Conservation (phyloP, 2,888 invertebrate species). For the Caenorhabditis sp. region DNA sequence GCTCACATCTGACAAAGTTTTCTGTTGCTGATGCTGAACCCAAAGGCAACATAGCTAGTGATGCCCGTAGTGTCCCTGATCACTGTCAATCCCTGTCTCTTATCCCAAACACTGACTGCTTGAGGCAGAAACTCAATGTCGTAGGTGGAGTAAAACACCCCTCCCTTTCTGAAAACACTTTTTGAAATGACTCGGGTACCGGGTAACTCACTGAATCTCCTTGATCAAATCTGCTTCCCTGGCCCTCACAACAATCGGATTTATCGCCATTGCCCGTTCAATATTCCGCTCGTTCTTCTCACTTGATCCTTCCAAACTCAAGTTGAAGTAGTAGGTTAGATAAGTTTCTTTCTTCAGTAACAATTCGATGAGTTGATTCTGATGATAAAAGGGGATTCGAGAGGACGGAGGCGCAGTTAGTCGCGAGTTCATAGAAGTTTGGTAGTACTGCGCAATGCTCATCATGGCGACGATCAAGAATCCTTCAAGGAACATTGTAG, state of each 20-base stretch:
- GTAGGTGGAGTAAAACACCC: conserved; percentile 70
- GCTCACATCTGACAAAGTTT: conserved; percentile 65
- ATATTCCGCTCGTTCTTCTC: conserved; percentile 65
- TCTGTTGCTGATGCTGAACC: conserved; percentile 69
- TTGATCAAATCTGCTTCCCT: conserved; percentile 60
- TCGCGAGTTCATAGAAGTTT: conserved; percentile 74
- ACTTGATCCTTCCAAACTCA: conserved; percentile 67
- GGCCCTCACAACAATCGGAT: conserved; percentile 60
- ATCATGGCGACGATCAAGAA: conserved; percentile 67
- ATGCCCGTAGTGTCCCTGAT: conserved; percentile 73
- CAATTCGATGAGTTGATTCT: conserved; percentile 69
- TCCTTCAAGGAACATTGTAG: conserved; percentile 67
- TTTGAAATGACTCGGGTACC: too few species aligned
- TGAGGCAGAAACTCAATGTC: conserved; percentile 72
- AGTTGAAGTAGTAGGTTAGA: conserved; percentile 69
- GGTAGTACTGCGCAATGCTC: conserved; percentile 69
- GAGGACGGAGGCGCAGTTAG: conserved; percentile 69
- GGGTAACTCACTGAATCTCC: conserved; percentile 64
- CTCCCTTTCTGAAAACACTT: conserved; percentile 69
- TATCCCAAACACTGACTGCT: conserved; percentile 68
- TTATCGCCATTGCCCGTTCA: conserved; percentile 58
- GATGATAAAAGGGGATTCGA: conserved; percentile 69
- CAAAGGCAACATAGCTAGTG: conserved; percentile 69
- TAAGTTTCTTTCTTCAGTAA: conserved; percentile 62
- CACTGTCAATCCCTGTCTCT: conserved; percentile 64